A percentile compares a stretch with the other conserved stretches of the same genome.
Evolutionary conservation across 2,888 invertebrate genomes (phyloP).

Genomic region (Caenorhabditis wallacei): DNA sequence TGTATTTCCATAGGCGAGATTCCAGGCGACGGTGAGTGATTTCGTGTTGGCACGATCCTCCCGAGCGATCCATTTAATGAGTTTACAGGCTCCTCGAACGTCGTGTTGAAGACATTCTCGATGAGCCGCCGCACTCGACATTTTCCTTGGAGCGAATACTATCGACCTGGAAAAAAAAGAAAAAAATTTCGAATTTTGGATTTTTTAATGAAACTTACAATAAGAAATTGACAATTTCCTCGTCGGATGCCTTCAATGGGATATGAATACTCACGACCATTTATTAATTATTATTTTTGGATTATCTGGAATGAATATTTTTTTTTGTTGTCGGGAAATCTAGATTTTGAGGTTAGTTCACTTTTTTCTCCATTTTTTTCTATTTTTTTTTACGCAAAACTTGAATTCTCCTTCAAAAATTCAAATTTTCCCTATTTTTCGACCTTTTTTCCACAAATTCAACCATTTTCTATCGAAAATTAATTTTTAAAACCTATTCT

Average conservation of each 20-base stretch:
- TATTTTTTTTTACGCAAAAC: too few relatives aligned
- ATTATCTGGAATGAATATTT: not conserved
- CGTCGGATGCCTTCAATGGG: slow-evolving; percentile 39
- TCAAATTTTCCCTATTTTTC: too few relatives aligned
- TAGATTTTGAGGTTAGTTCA: too few relatives aligned
- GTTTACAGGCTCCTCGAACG: slow-evolving; percentile 18
- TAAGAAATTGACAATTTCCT: slow-evolving; percentile 28
- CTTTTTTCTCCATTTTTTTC: too few relatives aligned
- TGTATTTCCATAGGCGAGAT: slow-evolving; percentile 46
- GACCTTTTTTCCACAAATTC: too few relatives aligned
- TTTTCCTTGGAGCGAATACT: slow-evolving; percentile 37
- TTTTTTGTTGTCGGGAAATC: not conserved
- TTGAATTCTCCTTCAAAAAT: too few relatives aligned
- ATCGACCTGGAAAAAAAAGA: slow-evolving; percentile 22
- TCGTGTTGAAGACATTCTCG: slow-evolving; percentile 36
- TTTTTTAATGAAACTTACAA: slow-evolving; percentile 24
- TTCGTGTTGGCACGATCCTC: slow-evolving; percentile 3
- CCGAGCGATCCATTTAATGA: slow-evolving; percentile 8
- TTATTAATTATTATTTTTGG: too few relatives aligned
- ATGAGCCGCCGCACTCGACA: not conserved
- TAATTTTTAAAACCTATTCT: too few relatives aligned
- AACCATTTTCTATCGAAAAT: too few relatives aligned
- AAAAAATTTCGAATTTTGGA: not conserved
- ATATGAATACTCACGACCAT: slow-evolving; percentile 35
- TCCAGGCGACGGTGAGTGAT: slow-evolving; percentile 20